Percentiles rank a stretch among this genome's conserved stretches.
These are phyloP conservation scores for Erebia palarica DNA, from an alignment of 2,888 invertebrate genomes.

Conservation along the genomic window DNA sequence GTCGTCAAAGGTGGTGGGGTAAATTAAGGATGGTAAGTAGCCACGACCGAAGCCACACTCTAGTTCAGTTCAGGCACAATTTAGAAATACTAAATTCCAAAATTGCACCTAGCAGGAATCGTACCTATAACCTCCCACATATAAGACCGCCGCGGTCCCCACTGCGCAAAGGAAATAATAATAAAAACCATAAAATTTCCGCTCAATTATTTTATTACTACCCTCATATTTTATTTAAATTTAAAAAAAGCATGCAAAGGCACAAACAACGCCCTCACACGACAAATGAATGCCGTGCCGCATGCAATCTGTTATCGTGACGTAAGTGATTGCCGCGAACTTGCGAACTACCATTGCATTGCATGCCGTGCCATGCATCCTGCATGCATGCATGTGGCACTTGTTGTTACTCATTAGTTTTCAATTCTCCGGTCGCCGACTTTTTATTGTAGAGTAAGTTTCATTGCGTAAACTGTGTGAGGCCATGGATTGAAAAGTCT, in stretches of 20 bases:
- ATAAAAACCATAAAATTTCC: not conserved
- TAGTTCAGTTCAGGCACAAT: no score
- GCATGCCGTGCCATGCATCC: constrained; percentile 50
- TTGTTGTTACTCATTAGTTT: constrained; percentile 54
- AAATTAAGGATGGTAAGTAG: no score
- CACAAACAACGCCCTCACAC: constrained; percentile 29
- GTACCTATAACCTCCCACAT: no score
- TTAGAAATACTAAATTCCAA: no score
- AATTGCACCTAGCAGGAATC: no score
- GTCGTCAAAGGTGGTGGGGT: no score
- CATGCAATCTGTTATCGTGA: constrained; percentile 64
- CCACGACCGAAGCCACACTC: no score
- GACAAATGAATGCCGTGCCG: constrained; percentile 63
- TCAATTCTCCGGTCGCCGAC: constrained; percentile 48
- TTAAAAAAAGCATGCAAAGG: constrained; percentile 14
- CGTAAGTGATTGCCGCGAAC: constrained; percentile 67
- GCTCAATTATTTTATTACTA: constrained; percentile 7
- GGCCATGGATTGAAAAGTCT: not conserved
- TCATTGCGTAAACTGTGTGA: constrained; percentile 2
- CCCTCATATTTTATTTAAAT: constrained; percentile 10
- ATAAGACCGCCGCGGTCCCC: no score
- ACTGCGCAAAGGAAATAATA: no score
- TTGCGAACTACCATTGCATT: constrained; percentile 49
- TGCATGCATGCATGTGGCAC: constrained; percentile 46
- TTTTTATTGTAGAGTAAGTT: constrained; percentile 18